phyloP scores from a whole-genome alignment of 2,888 invertebrate species.

The Zele albiditarsus region DNA sequence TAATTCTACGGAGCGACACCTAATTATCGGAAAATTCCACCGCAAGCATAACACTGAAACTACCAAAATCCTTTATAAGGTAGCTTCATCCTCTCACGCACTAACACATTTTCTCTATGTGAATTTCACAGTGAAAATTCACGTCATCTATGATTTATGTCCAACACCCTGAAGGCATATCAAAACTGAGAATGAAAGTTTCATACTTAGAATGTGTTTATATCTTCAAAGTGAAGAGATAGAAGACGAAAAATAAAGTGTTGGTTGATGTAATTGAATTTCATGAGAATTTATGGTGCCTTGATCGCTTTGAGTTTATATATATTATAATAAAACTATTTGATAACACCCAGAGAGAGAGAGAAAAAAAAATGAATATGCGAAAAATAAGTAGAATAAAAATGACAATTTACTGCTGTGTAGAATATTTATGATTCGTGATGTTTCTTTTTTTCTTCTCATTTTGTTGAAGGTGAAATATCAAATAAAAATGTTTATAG shows the following conservation, averaged over 20 bases:
- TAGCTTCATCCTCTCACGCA: constrained; percentile 7
- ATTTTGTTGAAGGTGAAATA: background rate
- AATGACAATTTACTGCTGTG: background rate
- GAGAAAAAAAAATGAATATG: background rate
- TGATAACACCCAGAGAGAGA: background rate
- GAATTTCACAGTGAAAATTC: constrained; percentile 43
- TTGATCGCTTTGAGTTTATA: background rate
- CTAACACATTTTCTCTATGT: constrained; percentile 31
- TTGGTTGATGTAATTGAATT: background rate
- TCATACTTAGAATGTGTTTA: background rate
- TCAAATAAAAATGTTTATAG: background rate
- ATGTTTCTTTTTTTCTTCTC: background rate
- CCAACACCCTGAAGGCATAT: constrained; percentile 39
- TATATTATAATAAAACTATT: background rate
- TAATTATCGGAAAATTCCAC: constrained; percentile 65
- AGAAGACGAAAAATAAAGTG: background rate
- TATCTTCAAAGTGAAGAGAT: background rate
- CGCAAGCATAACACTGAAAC: constrained; percentile 45
- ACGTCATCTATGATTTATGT: constrained; percentile 46
- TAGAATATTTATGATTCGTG: background rate
- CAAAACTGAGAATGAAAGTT: constrained; percentile 34
- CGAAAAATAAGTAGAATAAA: background rate
- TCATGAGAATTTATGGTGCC: background rate
- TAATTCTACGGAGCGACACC: constrained; percentile 64
- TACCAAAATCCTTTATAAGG: constrained; percentile 44